Conservation (phyloP, 2,113 vertebrate genomes). For the Phylloscopus trochiloides region DNA sequence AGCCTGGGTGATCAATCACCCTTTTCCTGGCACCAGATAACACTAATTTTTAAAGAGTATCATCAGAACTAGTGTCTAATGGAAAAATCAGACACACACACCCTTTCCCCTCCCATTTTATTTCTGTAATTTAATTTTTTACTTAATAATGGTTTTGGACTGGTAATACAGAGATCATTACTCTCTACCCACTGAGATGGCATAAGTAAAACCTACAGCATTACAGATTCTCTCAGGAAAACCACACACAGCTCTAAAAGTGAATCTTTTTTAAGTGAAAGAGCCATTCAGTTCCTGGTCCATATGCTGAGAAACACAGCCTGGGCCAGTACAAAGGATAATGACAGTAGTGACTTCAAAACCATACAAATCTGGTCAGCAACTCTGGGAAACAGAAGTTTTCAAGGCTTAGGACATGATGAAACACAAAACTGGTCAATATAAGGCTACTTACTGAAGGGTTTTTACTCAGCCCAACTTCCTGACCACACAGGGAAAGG, state of each 20-base stretch:
- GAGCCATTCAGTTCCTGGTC: neutral
- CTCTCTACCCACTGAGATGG: neutral
- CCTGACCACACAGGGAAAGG: conserved; percentile 94
- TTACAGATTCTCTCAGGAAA: neutral
- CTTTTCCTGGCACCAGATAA: neutral
- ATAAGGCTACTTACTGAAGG: conserved; percentile 86
- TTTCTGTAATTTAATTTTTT: neutral
- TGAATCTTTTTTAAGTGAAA: neutral
- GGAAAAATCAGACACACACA: neutral
- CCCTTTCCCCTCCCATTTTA: neutral
- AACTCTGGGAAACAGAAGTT: neutral
- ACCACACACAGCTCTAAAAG: neutral
- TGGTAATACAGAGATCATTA: neutral
- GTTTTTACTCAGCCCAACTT: conserved; percentile 97
- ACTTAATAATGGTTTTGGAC: neutral
- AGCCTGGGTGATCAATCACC: neutral
- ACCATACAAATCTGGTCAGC: neutral
- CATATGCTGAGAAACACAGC: neutral
- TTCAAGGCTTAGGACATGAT: neutral
- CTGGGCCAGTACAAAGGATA: neutral
- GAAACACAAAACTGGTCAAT: neutral
- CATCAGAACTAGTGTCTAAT: neutral
- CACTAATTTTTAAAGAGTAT: conserved; percentile 15
- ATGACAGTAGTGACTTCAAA: neutral
- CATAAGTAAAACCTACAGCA: neutral